phyloP scores from a whole-genome alignment of 1,140 invertebrate species.

The Zaprionus gabonicus region DNA sequence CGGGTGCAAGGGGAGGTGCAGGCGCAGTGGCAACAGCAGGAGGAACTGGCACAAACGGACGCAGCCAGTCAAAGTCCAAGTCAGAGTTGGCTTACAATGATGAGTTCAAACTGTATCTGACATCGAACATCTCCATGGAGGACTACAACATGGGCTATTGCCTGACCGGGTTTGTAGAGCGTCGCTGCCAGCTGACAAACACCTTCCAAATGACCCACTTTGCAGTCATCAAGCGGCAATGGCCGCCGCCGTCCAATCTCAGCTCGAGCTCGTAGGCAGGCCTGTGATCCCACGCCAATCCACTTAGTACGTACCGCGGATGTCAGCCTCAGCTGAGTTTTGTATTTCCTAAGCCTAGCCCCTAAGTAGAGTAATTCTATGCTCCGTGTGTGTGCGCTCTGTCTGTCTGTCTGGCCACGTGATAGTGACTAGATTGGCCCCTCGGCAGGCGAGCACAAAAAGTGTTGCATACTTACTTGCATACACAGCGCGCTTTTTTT shows the following conservation, averaged over 20 bases:
- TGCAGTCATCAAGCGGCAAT: constrained; percentile 90
- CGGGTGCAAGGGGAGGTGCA: constrained; percentile 2
- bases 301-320: constrained; percentile 48
- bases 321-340: constrained; percentile 56
- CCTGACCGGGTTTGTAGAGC: constrained; percentile 93
- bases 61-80: constrained; percentile 48
- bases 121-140: constrained; percentile 86
- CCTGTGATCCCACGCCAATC: constrained; percentile 21
- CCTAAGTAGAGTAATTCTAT: constrained; percentile 44
- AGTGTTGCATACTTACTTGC: constrained; percentile 50
- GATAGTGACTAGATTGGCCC: constrained; percentile 27
- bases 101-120: constrained; percentile 84
- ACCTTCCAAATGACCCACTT: constrained; percentile 94
- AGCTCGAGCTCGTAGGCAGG: constrained; percentile 62
- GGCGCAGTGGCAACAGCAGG: constrained; percentile 12
- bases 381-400: constrained; percentile 10
- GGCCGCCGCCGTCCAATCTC: constrained; percentile 77
- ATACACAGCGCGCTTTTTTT: background rate
- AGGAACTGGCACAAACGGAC: constrained; percentile 8
- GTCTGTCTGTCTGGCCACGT: constrained; percentile 14
- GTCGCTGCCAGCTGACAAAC: constrained; percentile 91
- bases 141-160: constrained; percentile 95
- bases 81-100: constrained; percentile 65
- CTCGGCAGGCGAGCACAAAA: constrained; percentile 3
- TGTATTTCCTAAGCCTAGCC: constrained; percentile 41